phyloP scores from a whole-genome alignment of 2,797 vertebrate species.

The Xiphophorus birchmanni region DNA sequence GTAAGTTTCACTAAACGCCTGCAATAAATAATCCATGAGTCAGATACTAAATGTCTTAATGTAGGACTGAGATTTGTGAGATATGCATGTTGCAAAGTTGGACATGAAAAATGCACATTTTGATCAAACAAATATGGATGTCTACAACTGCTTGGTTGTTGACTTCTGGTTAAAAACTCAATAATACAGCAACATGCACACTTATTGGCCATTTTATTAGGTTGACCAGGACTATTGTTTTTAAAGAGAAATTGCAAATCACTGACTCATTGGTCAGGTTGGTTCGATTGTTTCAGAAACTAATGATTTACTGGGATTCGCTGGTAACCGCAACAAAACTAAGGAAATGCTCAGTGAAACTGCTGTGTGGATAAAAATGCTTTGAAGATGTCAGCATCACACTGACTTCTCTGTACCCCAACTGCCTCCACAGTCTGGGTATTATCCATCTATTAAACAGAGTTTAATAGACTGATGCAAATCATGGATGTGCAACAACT shows the following conservation, averaged over 20 bases:
- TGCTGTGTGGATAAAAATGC: background rate
- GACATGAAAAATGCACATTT: no score
- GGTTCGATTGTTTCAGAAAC: background rate
- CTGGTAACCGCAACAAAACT: background rate
- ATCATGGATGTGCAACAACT: conserved; percentile 54
- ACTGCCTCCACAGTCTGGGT: background rate
- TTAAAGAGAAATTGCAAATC: background rate
- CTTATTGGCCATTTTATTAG: background rate
- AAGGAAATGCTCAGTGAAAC: background rate
- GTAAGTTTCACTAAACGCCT: background rate
- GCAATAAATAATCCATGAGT: background rate
- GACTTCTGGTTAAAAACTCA: background rate
- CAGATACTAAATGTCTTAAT: background rate
- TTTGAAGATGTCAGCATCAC: background rate
- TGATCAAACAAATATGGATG: background rate
- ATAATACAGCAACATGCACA: background rate
- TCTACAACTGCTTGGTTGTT: background rate
- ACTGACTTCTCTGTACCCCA: background rate
- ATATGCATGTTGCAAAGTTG: background rate
- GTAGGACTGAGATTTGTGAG: background rate
- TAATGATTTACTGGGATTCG: background rate
- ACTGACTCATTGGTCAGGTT: background rate
- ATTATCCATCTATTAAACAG: no score
- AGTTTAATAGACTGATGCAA: background rate
- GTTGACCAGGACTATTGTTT: background rate